Evolutionary conservation across 2,113 vertebrate genomes (phyloP), one percentile per base, ranked within the genome.

Genomic region (Daphoenositta chrysoptera): DNA sequence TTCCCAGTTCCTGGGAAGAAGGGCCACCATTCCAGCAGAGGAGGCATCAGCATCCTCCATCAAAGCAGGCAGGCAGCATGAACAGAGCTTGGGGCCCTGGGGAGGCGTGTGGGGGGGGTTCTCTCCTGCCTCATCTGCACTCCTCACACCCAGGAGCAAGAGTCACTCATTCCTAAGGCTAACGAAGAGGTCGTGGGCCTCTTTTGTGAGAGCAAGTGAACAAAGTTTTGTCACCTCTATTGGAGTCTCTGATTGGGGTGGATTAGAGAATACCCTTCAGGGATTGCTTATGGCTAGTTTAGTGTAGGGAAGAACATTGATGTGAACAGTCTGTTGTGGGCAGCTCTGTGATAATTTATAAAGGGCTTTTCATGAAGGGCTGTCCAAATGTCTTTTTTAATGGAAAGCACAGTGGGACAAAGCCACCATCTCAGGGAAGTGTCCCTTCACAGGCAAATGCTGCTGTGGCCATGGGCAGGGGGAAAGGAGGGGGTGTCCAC

Each of bases 21-120:
- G 66, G 53, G 51, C 47, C 86, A 89, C 85, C 5, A 1, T 73
- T 91, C 63, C 81, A 95, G 53, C 66, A 89, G 45, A 64, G 68
- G 63, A 66, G 50, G 16, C 60, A 90, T 12, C 84, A 71, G 30
- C 63, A 39, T 53, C 70, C 22, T 63, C 89, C 42, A 39, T 30
- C 91, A 63, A 50, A 85, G 73, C 81, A 76, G 58, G 23, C 14
- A 6, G 35, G 9, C 9, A 17, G 40, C 2, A 18, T 7, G 24
- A 66, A 13, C 58, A 40, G 71, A 26, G 2, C 26, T 37, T 5
- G 1, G 28, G 1, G 1, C 69, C 2, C 1, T 9, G 28, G 76
- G 76, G 61, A 60, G 30, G 26, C 5, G 10, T 1, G 0, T 30
- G n/a, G 28, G 4, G 31, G n/a, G 50, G n/a, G 20, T 31, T 68